Evolutionary conservation across 2,888 invertebrate genomes (phyloP), one percentile per base, ranked within the genome.

Genomic region (Lottia gigantea): DNA sequence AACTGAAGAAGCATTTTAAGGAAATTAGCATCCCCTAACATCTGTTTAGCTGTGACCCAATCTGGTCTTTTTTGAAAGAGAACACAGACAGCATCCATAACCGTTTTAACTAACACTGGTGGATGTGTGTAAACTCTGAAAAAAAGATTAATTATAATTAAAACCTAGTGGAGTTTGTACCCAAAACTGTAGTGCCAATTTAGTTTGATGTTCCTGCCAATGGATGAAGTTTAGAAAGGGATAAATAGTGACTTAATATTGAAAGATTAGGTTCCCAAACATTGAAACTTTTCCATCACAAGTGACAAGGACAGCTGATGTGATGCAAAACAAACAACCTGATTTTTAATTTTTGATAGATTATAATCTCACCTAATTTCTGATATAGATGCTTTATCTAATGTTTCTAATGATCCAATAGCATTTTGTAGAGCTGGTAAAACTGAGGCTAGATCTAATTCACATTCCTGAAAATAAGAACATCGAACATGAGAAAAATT

Each of bases 301-400:
- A 2, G 31, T 31, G 31, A 31, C 6, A 31, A 3, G 6, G 31
- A n/a, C n/a, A n/a, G n/a, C n/a, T n/a, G n/a, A n/a, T 31, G 31
- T 2, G 31, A 3, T 31, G 31, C 31, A 16, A 66, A 14, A 67
- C 16, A 16, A 19, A 31, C 2, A n/a, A 46, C 16, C 7, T 25
- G 25, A 7, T 63, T 26, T 63, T 11, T 6, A 7, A 1, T 14
- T 12, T 63, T 25, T 19, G n/a, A 7, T 23, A 0, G n/a, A 15
- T n/a, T 19, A 46, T 11, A 68, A 7, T 15, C 65, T 68, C 62
- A 86, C 85, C 82, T 84, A 64, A 88, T 81, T 78, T 88, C 88
- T 40, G 88, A 83, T 45, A 88, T 85, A 45, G 87, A 86, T 14
- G 85, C 82, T 75, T 88, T 88, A 72, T 88, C 85, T 16, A 88